Percentiles rank a stretch among this genome's conserved stretches.
Conservation (phyloP, 2,797 vertebrate species). For the Eptatretus atami region DNA sequence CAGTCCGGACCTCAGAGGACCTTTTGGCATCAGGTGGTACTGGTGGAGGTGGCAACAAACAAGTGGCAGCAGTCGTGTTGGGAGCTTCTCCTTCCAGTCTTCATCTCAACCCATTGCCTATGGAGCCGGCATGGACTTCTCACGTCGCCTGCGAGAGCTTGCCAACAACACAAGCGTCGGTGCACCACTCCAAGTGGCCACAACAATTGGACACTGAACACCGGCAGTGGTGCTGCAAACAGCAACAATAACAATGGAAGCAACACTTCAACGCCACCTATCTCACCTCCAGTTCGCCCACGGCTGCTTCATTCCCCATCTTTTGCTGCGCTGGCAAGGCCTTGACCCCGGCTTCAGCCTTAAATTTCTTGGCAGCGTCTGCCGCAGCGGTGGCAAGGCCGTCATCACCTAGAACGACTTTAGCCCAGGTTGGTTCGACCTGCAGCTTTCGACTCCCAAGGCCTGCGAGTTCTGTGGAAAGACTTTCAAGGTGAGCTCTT, state of each 20-base stretch:
- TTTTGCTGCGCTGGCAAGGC: background rate
- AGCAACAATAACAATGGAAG: constrained; percentile 19
- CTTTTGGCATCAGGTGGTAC: background rate
- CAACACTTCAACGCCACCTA: constrained; percentile 57
- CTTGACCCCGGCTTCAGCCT: background rate
- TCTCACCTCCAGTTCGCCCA: constrained; percentile 45
- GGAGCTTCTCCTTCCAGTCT: too few relatives aligned
- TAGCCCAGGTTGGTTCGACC: constrained; percentile 75
- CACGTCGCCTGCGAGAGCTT: constrained; percentile 64
- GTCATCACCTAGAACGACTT: constrained; percentile 55
- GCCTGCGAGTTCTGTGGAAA: constrained; percentile 96
- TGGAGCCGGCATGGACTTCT: constrained; percentile 97
- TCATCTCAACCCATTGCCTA: constrained; percentile 19
- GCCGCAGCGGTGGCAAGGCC: background rate
- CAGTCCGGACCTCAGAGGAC: background rate
- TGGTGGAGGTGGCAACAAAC: background rate
- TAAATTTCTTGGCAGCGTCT: background rate
- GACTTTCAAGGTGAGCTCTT: constrained; percentile 54
- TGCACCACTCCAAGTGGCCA: background rate
- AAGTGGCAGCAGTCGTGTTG: background rate
- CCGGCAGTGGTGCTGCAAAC: background rate
- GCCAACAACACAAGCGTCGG: constrained; percentile 43
- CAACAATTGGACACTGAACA: background rate
- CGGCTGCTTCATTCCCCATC: constrained; percentile 11
- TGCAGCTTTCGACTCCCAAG: constrained; percentile 50